Evolutionary conservation across 2,113 vertebrate species (phyloP).

Genomic region (Salvelinus namaycush): DNA sequence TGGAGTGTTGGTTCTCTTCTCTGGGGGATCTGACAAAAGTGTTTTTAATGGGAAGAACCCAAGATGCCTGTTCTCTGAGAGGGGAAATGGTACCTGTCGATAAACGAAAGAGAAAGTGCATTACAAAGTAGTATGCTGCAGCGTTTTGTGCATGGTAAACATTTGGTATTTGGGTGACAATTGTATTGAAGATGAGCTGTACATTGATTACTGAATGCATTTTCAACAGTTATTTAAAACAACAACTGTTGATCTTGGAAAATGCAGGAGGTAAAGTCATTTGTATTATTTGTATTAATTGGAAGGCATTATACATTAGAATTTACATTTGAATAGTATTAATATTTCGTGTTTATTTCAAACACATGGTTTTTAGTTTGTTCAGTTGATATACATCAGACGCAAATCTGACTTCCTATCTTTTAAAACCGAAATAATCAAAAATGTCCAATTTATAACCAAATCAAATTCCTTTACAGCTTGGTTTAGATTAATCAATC

Average conservation of each 20-base stretch:
- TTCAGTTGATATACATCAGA: background rate
- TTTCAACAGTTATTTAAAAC: background rate
- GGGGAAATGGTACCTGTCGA: background rate
- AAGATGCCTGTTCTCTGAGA: background rate
- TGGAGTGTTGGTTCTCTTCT: background rate
- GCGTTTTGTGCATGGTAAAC: too few relatives aligned
- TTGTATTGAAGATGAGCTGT: background rate
- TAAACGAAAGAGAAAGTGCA: background rate
- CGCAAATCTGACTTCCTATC: background rate
- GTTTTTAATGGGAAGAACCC: conserved; percentile 27
- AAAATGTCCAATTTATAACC: background rate
- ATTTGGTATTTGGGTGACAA: background rate
- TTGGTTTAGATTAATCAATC: background rate
- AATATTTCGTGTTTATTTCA: too few relatives aligned
- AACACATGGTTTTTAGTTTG: too few relatives aligned
- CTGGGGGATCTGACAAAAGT: background rate
- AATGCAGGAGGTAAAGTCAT: background rate
- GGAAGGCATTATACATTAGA: background rate
- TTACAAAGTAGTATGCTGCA: background rate
- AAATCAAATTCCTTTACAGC: background rate
- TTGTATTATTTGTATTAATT: background rate
- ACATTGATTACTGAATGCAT: background rate
- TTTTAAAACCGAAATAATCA: background rate
- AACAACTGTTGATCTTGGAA: background rate
- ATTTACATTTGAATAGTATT: too few relatives aligned